These are phyloP conservation scores for Zaprionus davidi DNA, from an alignment of 1,140 invertebrate genomes.

Conservation along the genomic window DNA sequence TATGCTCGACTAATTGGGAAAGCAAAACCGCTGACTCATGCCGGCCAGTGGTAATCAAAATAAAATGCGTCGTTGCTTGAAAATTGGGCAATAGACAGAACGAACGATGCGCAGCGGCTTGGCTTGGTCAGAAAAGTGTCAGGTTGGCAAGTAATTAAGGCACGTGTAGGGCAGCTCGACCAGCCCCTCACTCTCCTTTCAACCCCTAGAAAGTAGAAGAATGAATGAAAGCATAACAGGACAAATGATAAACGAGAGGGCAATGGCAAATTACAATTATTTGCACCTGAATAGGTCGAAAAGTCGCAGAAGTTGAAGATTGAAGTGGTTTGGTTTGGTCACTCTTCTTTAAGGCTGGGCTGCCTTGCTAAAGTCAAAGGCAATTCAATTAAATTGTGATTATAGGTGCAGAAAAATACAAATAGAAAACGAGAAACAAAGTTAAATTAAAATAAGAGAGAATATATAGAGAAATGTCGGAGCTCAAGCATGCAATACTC, in stretches of 20 bases:
- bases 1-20: not conserved
- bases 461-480: not conserved
- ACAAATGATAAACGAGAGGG: constrained; percentile 35
- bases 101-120: not conserved
- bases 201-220: not conserved
- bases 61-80: constrained; percentile 45
- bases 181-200: not conserved
- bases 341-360: constrained; percentile 12
- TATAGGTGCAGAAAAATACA: constrained; percentile 48
- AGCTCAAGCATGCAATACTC: too few relatives aligned
- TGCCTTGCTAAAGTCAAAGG: constrained; percentile 20
- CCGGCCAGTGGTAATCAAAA: constrained; percentile 56
- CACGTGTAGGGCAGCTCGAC: constrained; percentile 21
- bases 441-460: constrained; percentile 37
- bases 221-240: constrained; percentile 27
- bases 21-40: constrained; percentile 54
- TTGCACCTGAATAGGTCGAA: constrained; percentile 45
- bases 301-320: constrained; percentile 10
- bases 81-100: constrained; percentile 12
- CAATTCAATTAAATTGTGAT: constrained; percentile 60
- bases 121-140: not conserved
- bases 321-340: too few relatives aligned
- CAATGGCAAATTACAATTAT: constrained; percentile 61
- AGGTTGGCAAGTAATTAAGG: constrained; percentile 62
- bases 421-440: constrained; percentile 31